These are phyloP conservation scores for Microplitis deprimator DNA, from an alignment of 2,888 invertebrate species.

Conservation along the genomic window DNA sequence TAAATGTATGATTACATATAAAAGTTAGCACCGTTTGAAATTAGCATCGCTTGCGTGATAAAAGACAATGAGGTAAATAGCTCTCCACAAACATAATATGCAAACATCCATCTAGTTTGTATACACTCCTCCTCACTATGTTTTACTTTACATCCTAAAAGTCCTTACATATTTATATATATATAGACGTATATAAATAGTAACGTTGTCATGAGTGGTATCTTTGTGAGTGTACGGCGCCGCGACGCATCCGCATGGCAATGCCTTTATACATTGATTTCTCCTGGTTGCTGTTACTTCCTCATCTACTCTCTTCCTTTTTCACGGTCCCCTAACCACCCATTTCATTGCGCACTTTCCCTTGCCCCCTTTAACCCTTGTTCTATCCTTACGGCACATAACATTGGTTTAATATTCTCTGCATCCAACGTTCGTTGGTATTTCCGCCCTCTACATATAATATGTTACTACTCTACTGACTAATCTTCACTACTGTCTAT, in stretches of 20 bases:
- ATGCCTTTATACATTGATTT: not conserved
- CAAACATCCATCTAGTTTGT: not conserved
- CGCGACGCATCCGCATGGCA: not conserved
- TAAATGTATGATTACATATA: not conserved
- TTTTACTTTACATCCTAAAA: not conserved
- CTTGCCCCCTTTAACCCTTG: not conserved
- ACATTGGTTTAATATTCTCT: not conserved
- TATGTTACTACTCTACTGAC: too few relatives aligned
- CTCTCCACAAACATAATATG: not conserved
- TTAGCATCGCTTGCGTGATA: not conserved
- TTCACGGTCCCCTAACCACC: not conserved
- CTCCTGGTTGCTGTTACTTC: not conserved
- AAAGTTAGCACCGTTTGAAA: not conserved
- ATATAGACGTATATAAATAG: not conserved
- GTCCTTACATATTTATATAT: not conserved
- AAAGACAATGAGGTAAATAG: not conserved
- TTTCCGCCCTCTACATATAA: not conserved
- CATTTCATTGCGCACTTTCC: not conserved
- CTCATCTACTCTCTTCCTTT: not conserved
- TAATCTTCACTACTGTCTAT: too few relatives aligned
- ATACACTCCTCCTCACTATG: not conserved
- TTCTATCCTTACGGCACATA: not conserved
- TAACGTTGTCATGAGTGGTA: not conserved
- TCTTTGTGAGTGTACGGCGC: not conserved
- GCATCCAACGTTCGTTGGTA: not conserved